Conservation (phyloP, 1,140 invertebrate genomes). For the Diorhabda elongata region DNA sequence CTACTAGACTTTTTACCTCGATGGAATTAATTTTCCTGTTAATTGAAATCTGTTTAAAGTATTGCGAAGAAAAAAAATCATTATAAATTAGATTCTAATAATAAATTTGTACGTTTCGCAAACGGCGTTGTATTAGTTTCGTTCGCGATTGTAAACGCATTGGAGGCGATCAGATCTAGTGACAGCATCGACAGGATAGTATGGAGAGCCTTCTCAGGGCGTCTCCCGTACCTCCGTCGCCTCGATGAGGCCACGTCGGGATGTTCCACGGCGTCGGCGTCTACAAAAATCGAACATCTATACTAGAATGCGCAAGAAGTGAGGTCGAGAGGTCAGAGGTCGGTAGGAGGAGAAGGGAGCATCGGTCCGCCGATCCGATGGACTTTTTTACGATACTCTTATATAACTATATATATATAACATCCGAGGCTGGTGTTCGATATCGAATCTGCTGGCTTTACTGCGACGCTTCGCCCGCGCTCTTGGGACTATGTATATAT, state of each 20-base stretch:
- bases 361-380: constrained; percentile 26
- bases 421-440: constrained; percentile 27
- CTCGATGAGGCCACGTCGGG: constrained; percentile 13
- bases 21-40: no score
- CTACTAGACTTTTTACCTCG: no score
- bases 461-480: constrained; percentile 19
- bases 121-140: no score
- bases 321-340: constrained; percentile 36
- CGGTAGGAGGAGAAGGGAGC: constrained; percentile 14
- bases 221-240: constrained; percentile 27
- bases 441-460: constrained; percentile 23
- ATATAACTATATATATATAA: constrained; percentile 3
- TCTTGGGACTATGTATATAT: constrained; percentile 3
- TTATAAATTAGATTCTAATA: no score
- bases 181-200: constrained; percentile 14
- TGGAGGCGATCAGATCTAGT: not conserved
- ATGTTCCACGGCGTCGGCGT: constrained; percentile 35
- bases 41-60: no score
- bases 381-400: constrained; percentile 39
- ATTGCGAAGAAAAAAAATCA: no score
- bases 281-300: constrained; percentile 42
- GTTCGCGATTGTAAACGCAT: not conserved
- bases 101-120: no score
- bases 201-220: constrained; percentile 27
- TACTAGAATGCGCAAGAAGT: constrained; percentile 41